Conservation (phyloP, 2,888 invertebrate species). For the Hyposoter didymator region DNA sequence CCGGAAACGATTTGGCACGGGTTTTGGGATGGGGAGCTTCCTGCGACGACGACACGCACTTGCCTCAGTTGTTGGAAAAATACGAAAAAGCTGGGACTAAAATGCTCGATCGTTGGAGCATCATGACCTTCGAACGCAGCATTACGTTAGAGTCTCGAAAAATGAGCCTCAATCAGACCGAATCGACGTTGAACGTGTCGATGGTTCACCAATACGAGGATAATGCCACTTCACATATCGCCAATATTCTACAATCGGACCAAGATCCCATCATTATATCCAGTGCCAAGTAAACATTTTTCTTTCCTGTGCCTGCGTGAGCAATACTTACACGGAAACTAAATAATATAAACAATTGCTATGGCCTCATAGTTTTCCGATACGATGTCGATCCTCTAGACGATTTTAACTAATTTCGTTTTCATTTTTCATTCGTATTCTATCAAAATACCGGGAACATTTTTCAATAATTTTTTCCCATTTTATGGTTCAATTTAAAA, state of each 20-base stretch:
- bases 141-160: conserved; percentile 87
- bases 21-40: conserved; percentile 98
- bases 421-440: too few species aligned
- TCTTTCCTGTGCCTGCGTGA: too few species aligned
- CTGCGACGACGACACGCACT: conserved; percentile 97
- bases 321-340: too few species aligned
- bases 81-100: conserved; percentile 99
- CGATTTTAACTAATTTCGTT: too few species aligned
- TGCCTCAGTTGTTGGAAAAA: conserved; percentile 95
- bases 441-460: too few species aligned
- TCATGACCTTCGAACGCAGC: conserved; percentile 95
- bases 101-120: conserved; percentile 99
- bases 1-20: conserved; percentile 97
- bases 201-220: conserved; percentile 90
- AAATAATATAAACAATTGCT: too few species aligned
- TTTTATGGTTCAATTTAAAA: too few species aligned
- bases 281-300: conserved; percentile 87
- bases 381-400: too few species aligned
- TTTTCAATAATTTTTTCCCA: too few species aligned
- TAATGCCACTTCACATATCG: conserved; percentile 91
- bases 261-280: conserved; percentile 90
- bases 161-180: conserved; percentile 85
- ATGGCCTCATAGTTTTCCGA: too few species aligned
- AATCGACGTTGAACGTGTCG: conserved; percentile 85
- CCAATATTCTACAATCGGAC: conserved; percentile 94